These are phyloP conservation scores for Temnopleurus reevesii DNA, from an alignment of 53 echinoderm and acorn worm genomes.

Conservation along the genomic window DNA sequence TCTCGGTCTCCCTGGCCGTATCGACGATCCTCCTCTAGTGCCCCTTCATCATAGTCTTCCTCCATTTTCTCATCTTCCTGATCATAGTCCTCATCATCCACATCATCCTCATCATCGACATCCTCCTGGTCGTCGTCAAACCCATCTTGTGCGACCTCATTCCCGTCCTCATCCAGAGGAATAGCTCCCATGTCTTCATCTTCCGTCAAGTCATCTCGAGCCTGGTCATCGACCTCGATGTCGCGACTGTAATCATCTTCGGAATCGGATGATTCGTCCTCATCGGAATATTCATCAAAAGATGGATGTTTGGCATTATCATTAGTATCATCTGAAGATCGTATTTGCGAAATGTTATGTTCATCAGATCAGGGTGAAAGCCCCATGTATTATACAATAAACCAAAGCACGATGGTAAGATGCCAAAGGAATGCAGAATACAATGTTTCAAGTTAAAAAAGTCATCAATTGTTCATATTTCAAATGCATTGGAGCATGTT, in stretches of 20 bases:
- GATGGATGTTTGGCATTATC: neutral
- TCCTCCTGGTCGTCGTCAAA: neutral
- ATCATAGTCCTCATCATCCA: neutral
- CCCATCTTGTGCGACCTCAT: neutral
- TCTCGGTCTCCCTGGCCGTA: neutral
- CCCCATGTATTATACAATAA: neutral
- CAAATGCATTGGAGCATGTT: neutral
- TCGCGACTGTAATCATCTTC: neutral
- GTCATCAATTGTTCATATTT: constrained; percentile 19
- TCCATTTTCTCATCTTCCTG: neutral
- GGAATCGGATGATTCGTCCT: neutral
- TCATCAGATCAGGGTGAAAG: neutral
- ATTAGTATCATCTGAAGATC: neutral
- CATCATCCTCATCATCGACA: neutral
- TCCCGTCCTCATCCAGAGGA: neutral
- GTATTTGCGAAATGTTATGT: neutral
- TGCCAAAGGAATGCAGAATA: neutral
- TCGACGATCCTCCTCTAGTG: neutral
- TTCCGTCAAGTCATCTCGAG: neutral
- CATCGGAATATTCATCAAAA: neutral
- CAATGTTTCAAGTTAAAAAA: too few relatives aligned
- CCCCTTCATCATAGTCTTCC: neutral
- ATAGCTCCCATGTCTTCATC: neutral
- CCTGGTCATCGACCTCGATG: neutral
- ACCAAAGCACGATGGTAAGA: neutral